phyloP scores from a whole-genome alignment of 2,113 vertebrate genomes.

The Piprites chloris region DNA sequence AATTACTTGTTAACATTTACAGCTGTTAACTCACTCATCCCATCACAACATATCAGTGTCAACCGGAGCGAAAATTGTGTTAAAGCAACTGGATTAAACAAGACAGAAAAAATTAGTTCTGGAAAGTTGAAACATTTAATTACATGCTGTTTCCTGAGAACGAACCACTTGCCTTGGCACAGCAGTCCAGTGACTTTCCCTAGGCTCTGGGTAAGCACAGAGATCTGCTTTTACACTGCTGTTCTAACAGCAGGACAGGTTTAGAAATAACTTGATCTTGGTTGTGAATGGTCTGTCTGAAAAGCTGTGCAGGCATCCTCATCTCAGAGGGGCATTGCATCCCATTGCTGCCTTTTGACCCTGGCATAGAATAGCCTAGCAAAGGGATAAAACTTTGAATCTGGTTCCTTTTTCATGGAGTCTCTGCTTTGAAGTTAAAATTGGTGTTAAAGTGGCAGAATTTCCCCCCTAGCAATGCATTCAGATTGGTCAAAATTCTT shows the following conservation, averaged over 20 bases:
- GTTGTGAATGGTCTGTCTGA: background rate
- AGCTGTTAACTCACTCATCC: conserved; percentile 59
- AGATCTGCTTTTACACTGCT: background rate
- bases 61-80: conserved; percentile 58
- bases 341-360: background rate
- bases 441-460: background rate
- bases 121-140: conserved; percentile 20
- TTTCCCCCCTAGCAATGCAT: background rate
- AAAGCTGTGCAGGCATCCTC: background rate
- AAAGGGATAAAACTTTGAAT: background rate
- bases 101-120: conserved; percentile 58
- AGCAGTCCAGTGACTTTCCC: background rate
- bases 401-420: background rate
- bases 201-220: background rate
- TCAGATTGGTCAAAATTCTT: background rate
- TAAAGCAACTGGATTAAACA: conserved; percentile 48
- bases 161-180: accelerated
- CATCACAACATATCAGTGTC: conserved; percentile 52
- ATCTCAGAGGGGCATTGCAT: background rate
- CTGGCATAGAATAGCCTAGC: background rate
- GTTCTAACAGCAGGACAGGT: background rate
- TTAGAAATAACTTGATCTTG: background rate
- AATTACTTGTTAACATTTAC: conserved; percentile 70
- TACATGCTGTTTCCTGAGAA: background rate
- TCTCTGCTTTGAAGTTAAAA: background rate